These are phyloP conservation scores for Zaprionus vittiger DNA, from an alignment of 1,140 invertebrate species.

Conservation along the genomic window DNA sequence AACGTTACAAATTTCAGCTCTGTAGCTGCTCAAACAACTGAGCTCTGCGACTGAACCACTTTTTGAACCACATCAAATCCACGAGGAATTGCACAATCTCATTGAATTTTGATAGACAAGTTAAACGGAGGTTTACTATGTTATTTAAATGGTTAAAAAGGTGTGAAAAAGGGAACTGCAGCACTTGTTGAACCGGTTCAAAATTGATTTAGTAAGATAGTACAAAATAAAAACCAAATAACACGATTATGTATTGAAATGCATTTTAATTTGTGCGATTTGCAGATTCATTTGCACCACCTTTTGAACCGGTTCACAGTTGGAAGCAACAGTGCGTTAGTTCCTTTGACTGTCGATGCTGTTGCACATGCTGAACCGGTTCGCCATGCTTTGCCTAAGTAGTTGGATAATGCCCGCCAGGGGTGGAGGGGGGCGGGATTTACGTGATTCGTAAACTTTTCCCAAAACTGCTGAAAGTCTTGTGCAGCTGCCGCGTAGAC, in stretches of 20 bases:
- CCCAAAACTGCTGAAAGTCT: neutral
- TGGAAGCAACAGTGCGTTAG: no score
- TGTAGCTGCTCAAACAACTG: neutral
- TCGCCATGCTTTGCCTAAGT: neutral
- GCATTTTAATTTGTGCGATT: no score
- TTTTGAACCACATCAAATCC: neutral
- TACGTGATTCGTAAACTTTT: constrained; percentile 6
- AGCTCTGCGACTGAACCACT: neutral
- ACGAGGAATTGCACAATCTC: neutral
- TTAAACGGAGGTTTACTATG: no score
- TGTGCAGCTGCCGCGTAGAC: constrained; percentile 19
- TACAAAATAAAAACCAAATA: no score
- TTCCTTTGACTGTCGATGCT: no score
- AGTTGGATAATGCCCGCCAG: no score
- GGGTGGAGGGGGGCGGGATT: neutral
- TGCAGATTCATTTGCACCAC: neutral
- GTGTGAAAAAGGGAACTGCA: neutral
- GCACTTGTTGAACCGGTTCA: neutral
- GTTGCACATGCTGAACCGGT: neutral
- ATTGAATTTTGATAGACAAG: neutral
- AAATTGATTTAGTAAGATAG: no score
- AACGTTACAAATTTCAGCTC: neutral
- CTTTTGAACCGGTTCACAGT: neutral
- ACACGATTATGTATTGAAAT: no score
- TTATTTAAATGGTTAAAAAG: no score